Base-by-base conservation (phyloP, 2,888 invertebrate species). In the Danaus chrysippus region DNA sequence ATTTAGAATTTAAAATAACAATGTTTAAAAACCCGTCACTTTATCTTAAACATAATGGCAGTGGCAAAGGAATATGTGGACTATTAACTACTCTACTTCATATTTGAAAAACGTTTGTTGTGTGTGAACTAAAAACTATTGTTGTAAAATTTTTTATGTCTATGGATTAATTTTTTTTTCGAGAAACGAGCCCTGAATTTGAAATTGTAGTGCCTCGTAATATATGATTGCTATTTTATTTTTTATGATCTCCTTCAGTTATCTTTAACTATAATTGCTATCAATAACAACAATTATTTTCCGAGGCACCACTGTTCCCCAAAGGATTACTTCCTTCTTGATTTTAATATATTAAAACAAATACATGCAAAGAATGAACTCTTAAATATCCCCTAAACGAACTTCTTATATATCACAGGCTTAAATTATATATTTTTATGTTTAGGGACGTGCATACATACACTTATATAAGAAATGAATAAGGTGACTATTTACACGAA, bases 401-500 rank as follows among this genome's bases (percentile, higher is more conserved):
- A 79, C 83, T 83, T 84, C 84, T 86, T 87, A 76, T 87, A 86
- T 90, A 91, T 91, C 91, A 91, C 91, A 91, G 90, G 89, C 90
- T 90, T 90, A 90, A 88, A 88, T 82, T 83, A 90, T 87, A 88
- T 77, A 34, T 80, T 77, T 79, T 86, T 88, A 88, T 74, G 72
- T 78, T 84, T 80, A 87, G 83, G 90, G 91, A 91, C 90, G 90
- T 89, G 90, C 87, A 87, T 88, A 82, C 84, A 81, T 88, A 87
- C 84, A 84, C 84, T 83, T 85, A 86, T 70, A 76, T 73, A 81
- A 81, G 81, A 83, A 84, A 86, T 86, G 83, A 89, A 89, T 87
- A 86, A 85, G 84, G 84, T 87, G 89, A 91, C 90, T 91, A 91
- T 91, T 90, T 90, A 91, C 91, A 91, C 85, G 85, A 87, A 89